phyloP scores from a whole-genome alignment of 2,113 vertebrate genomes.

The Oriolus oriolus region DNA sequence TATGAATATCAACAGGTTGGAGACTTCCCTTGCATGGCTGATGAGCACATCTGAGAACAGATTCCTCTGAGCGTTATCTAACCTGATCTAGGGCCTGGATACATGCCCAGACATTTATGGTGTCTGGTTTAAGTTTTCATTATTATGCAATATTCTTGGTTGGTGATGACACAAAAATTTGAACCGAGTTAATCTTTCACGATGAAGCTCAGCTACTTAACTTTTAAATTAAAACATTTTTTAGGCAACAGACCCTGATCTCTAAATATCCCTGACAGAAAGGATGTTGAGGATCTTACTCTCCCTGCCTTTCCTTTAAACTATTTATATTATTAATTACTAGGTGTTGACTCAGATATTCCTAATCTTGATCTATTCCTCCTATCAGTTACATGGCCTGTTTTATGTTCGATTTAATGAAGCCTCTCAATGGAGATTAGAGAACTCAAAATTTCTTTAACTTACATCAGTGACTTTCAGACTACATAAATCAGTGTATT shows the following conservation, averaged over 20 bases:
- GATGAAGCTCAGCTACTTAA: background rate
- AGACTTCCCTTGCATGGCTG: background rate
- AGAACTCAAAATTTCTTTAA: background rate
- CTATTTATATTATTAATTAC: background rate
- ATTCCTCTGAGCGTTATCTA: background rate
- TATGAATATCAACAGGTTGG: background rate
- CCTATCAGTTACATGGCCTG: background rate
- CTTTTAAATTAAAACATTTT: background rate
- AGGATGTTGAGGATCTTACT: background rate
- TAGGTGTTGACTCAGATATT: background rate
- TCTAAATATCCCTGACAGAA: background rate
- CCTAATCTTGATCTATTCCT: background rate
- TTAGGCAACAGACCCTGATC: background rate
- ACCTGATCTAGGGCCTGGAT: background rate
- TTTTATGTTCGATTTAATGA: constrained; percentile 14
- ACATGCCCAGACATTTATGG: background rate
- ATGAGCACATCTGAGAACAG: background rate
- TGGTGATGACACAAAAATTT: background rate
- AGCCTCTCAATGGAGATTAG: background rate
- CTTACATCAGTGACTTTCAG: background rate
- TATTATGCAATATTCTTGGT: background rate
- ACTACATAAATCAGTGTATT: background rate
- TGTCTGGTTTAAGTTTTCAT: background rate
- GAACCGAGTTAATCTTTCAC: background rate
- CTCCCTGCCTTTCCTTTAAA: background rate